Evolutionary conservation across 2,888 invertebrate genomes (phyloP).

Genomic region (Thereva nobilitata): DNA sequence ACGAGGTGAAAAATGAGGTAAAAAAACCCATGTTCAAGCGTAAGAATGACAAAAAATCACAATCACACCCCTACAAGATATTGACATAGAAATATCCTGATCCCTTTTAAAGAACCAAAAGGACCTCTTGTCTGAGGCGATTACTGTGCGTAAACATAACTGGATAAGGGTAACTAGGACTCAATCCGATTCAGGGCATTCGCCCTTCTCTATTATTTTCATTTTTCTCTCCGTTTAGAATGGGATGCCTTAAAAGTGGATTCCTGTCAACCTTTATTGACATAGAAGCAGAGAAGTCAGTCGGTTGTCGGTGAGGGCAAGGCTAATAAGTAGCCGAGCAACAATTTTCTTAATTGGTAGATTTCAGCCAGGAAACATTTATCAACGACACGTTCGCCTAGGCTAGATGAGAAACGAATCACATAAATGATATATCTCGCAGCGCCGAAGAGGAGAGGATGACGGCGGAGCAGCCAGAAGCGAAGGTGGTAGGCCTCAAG

Average conservation of each 20-base stretch:
- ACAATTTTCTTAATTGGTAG: too few species aligned
- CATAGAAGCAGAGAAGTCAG: neutral
- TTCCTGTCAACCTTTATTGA: slow-evolving; percentile 11
- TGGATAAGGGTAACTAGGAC: slow-evolving; percentile 17
- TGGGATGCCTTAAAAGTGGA: slow-evolving; percentile 1
- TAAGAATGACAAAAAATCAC: neutral
- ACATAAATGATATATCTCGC: too few species aligned
- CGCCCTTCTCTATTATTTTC: slow-evolving; percentile 14
- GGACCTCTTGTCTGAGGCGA: slow-evolving; percentile 25
- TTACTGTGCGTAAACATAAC: slow-evolving; percentile 21
- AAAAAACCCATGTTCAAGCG: neutral
- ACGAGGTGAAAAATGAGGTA: neutral
- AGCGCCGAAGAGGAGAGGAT: too few species aligned
- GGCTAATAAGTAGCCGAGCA: neutral
- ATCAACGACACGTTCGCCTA: too few species aligned
- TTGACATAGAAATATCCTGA: neutral
- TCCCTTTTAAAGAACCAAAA: slow-evolving; percentile 3
- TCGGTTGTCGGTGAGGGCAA: neutral
- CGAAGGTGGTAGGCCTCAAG: too few species aligned
- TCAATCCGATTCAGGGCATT: neutral
- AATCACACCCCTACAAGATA: neutral
- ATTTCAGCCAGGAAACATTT: too few species aligned
- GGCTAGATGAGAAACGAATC: too few species aligned
- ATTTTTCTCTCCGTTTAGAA: neutral
- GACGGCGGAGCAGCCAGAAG: too few species aligned